Evolutionary conservation across 1,140 invertebrate species (phyloP).

Genomic region (Aleiodes sp.): DNA sequence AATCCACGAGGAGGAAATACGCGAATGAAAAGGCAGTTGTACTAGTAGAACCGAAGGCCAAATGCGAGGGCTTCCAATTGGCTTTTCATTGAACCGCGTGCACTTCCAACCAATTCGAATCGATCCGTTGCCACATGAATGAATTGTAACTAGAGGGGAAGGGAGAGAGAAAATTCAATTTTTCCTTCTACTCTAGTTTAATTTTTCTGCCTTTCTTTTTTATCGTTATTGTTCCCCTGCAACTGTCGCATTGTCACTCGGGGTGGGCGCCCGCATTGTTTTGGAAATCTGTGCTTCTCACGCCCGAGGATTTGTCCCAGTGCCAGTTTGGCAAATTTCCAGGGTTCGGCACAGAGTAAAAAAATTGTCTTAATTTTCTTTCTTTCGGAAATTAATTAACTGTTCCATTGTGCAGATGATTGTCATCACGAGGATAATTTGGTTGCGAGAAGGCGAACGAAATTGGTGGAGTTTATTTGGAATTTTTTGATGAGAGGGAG

Average conservation of each 20-base stretch:
- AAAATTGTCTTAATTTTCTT: too few species aligned
- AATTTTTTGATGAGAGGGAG: too few species aligned
- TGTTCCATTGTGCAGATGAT: too few species aligned
- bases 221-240: neutral
- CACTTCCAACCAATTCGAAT: neutral
- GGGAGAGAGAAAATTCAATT: too few species aligned
- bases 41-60: neutral
- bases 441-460: too few species aligned
- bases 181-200: too few species aligned
- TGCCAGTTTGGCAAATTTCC: neutral
- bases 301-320: neutral
- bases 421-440: too few species aligned
- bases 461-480: too few species aligned
- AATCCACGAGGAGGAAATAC: constrained; percentile 4
- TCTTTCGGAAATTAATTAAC: too few species aligned
- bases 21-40: neutral
- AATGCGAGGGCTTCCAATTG: neutral
- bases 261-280: neutral
- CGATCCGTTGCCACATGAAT: constrained; percentile 4
- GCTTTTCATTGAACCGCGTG: neutral
- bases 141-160: neutral
- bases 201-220: neutral
- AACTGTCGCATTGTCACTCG: neutral
- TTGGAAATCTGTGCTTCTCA: neutral
- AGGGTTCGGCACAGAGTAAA: too few species aligned